Evolutionary conservation across 2,888 invertebrate species (phyloP).

Genomic region (Molorchus minor): DNA sequence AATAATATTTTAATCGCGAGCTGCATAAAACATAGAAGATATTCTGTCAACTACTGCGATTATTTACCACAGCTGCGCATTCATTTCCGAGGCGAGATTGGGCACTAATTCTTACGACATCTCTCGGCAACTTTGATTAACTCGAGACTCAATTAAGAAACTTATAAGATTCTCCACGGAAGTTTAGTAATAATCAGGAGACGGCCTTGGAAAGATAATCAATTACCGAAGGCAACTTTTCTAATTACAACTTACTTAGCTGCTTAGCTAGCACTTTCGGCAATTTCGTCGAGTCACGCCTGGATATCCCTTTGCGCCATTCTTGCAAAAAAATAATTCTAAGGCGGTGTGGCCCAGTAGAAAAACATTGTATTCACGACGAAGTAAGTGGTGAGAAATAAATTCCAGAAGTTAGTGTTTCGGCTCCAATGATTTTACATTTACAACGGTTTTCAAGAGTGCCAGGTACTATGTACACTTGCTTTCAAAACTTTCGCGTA

Average conservation of each 20-base stretch:
- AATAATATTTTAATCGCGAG: too few relatives aligned
- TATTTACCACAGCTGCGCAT: too few relatives aligned
- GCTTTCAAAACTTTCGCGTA: too few relatives aligned
- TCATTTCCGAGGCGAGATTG: too few relatives aligned
- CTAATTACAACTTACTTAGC: slow-evolving; percentile 28
- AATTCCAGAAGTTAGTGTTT: too few relatives aligned
- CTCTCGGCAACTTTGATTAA: slow-evolving; percentile 19
- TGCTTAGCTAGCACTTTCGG: slow-evolving; percentile 24
- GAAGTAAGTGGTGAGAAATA: too few relatives aligned
- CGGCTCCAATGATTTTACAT: too few relatives aligned
- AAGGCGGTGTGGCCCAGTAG: background rate
- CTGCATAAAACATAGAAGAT: too few relatives aligned
- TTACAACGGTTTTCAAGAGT: too few relatives aligned
- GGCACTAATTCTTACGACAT: slow-evolving; percentile 6
- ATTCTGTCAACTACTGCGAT: too few relatives aligned
- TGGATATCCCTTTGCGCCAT: slow-evolving; percentile 5
- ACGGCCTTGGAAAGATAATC: slow-evolving; percentile 27
- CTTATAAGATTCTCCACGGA: slow-evolving; percentile 20
- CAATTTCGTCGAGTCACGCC: slow-evolving; percentile 22
- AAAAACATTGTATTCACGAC: background rate
- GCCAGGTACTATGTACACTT: too few relatives aligned
- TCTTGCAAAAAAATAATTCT: slow-evolving; percentile 10
- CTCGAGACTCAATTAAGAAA: slow-evolving; percentile 7
- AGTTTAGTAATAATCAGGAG: slow-evolving; percentile 26
- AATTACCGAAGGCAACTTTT: slow-evolving; percentile 27